Base-by-base conservation (phyloP, 2,888 invertebrate genomes). In the Aphodius granarius region DNA sequence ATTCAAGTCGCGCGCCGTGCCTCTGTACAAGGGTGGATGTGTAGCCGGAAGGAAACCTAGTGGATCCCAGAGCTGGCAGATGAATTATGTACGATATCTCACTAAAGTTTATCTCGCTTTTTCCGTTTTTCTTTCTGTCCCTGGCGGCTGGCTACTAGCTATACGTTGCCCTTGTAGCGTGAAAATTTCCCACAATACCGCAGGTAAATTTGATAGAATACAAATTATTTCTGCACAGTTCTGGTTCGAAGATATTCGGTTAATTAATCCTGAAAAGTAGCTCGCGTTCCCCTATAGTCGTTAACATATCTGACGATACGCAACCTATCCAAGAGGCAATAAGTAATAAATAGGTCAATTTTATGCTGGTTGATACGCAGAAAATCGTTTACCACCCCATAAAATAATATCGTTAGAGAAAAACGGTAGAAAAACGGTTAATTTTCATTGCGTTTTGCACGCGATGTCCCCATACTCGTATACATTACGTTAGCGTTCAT, bases 31-130 rank as follows among this genome's bases (percentile, higher is more conserved):
- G 74, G 73, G 83, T 85, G 85, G 86, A 86, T 86, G 86, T 86
- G 86, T 86, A 85, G 84, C 85, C 84, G 86, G 86, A 86, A 86
- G 85, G 86, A 86, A 86, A 85, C 85, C 85, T 84, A 85, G 83
- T 83, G 84, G 82, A 84, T 85, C 84, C 72, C 84, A 84, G 86
- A 85, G 85, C 84, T 83, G 82, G 83, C 82, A 84, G 85, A 86
- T 86, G 86, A 86, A 86, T 86, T 86, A 86, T 86, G 86, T 86
- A 86, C 82, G 85, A 86, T 85, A 85, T 85, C 68, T 22, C 68
- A 22, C 68, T 22, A 22, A 22, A 68, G 68, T 68, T 68, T 68
- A 68, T 68, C 68, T 68, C 68, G 68, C 22, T 68, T 68, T 21
- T 68, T 22, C 68, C 68, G 68, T 68, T 68, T 22, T 68, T 68